These are phyloP conservation scores for Drosophila sulfurigaster DNA, from an alignment of 1,140 invertebrate genomes.

Conservation along the genomic window DNA sequence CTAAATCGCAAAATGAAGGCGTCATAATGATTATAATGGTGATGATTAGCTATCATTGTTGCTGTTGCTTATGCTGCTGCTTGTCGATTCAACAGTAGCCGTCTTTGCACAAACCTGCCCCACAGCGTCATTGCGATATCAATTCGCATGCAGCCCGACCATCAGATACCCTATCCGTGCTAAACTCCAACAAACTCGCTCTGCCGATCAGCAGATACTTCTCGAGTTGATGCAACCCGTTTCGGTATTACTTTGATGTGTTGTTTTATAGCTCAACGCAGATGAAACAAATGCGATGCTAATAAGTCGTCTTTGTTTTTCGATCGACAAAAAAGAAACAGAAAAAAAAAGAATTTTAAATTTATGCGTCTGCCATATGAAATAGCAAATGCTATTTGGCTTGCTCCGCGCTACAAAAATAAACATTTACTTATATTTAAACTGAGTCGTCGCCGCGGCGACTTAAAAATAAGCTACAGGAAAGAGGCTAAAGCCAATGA, in stretches of 20 bases:
- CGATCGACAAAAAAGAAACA: conserved; percentile 8
- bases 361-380: conserved; percentile 70
- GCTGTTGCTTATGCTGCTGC: neutral
- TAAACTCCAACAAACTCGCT: neutral
- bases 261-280: neutral
- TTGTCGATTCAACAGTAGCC: conserved; percentile 29
- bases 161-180: neutral
- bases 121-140: neutral
- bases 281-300: conserved; percentile 68
- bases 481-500: neutral
- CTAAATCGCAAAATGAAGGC: conserved; percentile 36
- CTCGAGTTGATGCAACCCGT: conserved; percentile 26
- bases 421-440: conserved; percentile 47
- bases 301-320: conserved; percentile 67
- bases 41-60: conserved; percentile 39
- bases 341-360: conserved; percentile 37
- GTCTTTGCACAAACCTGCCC: conserved; percentile 29
- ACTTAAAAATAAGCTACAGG: conserved; percentile 49
- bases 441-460: conserved; percentile 32
- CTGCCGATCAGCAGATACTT: neutral
- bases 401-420: conserved; percentile 48
- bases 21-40: conserved; percentile 36
- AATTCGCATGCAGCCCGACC: neutral
- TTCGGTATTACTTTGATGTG: conserved; percentile 44
- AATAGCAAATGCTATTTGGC: conserved; percentile 75